Evolutionary conservation across 2,113 vertebrate species (phyloP), one percentile per base, ranked within the genome.

Genomic region (Chinchilla lanigera): DNA sequence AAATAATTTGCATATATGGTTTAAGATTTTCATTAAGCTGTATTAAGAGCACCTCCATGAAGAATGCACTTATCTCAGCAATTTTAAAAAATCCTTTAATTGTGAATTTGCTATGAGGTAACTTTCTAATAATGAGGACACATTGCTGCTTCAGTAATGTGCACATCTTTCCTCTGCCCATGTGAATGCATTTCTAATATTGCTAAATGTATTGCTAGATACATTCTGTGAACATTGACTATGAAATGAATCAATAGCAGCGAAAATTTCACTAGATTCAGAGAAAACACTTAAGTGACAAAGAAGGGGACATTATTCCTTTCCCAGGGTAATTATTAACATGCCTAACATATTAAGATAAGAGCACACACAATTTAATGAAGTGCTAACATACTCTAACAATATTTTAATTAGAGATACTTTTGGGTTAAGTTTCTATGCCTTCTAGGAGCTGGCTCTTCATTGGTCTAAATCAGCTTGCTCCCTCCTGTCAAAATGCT

Each of bases 251-350:
- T 6, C 0, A 41, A 35, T 80, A 80, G 4, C 35, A 77, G 73
- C 19, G 69, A 58, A 75, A 83, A 83, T 47, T 97, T 89, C 58
- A 92, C 24, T 87, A 83, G 93, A 92, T 92, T 93, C 38, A 65
- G 28, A 73, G 52, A 81, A 78, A 83, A 84, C 2, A 44, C 3
- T 77, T 38, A 78, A 47, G 14, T 94, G 61, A 92, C 26, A 93
- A 80, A 54, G 52, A 91, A 80, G 17, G 22, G 7, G 84, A 63
- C 16, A 41, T 58, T 90, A 26, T 80, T 17, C 7, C 50, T n/a
- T 41, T 84, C 20, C 26, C 26, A 92, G 86, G 41, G 54, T 60
- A 93, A 94, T 95, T 93, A 91, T 91, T 96, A 97, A 91, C 94
- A 94, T 94, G 41, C 33, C 38, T 93, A 75, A 67, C 77, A 92